Evolutionary conservation across 2,888 invertebrate genomes (phyloP), one percentile per base, ranked within the genome.

Genomic region (Drosophila stalkeri): DNA sequence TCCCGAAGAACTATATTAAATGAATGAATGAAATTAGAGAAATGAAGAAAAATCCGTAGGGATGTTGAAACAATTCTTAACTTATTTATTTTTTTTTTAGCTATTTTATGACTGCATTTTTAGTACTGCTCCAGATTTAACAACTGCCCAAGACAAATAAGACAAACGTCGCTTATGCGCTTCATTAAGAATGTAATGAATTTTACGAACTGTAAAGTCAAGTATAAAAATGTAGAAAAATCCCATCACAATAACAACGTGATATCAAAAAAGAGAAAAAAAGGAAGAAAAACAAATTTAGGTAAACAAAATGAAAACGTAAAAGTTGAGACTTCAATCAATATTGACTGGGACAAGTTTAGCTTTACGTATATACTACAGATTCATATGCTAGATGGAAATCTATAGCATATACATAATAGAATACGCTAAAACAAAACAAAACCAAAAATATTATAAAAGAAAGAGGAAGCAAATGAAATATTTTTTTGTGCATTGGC

Each of bases 221-320:
- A 9, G 52, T 16, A 37, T 33, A 37, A 37, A 37, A 9, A 37
- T 9, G 11, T 16, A 16, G 3, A 52, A 52, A 18, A 18, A 49
- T 31, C 5, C 33, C 23, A 52, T 3, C 35, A 8, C 18, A 18
- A 51, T 18, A 51, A 33, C 33, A 51, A 33, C 18, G 12, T 33
- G n/a, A 20, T 33, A 33, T 35, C 3, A 18, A 33, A 51, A 5
- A n/a, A 27, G n/a, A 27, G 27, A 5, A 27, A 6, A 27, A 27
- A 6, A 27, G 6, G 11, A 11, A 5, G 11, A 54, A 54, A 54
- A 54, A 23, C 20, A 20, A 37, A 37, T 23, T 23, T 23, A 52
- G 52, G 52, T 35, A 52, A 52, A 33, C 52, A 52, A 54, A 35
- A 49, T 51, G 16, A 14, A 49, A 31, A 47, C 16, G 47, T 31